A percentile compares a stretch with the other conserved stretches of the same genome.
These are phyloP conservation scores for Junco hyemalis DNA, from an alignment of 2,113 vertebrate genomes.

Conservation along the genomic window DNA sequence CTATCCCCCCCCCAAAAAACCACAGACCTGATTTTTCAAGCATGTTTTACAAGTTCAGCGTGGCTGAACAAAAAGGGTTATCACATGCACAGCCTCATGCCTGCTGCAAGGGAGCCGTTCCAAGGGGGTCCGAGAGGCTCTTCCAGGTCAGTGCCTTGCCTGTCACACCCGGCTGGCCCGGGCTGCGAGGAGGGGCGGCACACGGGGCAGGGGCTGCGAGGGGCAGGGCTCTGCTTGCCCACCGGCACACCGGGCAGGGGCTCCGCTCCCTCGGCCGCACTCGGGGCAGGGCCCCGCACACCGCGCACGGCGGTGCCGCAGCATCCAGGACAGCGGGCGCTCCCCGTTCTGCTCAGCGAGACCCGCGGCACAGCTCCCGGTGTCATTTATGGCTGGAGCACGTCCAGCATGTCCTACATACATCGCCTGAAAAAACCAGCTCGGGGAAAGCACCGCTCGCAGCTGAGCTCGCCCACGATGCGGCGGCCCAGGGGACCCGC, in stretches of 20 bases:
- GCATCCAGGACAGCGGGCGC: neutral
- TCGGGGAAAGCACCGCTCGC: neutral
- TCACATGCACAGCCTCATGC: constrained; percentile 33
- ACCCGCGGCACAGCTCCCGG: neutral
- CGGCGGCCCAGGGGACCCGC: neutral
- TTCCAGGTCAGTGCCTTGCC: neutral
- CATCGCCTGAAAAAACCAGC: neutral
- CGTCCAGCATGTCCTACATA: neutral
- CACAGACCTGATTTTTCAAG: constrained; percentile 33
- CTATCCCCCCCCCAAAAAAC: neutral
- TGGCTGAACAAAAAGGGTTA: constrained; percentile 18
- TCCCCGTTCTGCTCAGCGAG: neutral
- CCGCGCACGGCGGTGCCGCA: no score
- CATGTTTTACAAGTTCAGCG: neutral
- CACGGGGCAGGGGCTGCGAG: no score
- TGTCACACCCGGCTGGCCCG: neutral
- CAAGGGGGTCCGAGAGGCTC: neutral
- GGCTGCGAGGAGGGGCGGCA: neutral
- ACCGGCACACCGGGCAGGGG: neutral
- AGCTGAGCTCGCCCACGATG: neutral
- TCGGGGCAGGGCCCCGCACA: neutral
- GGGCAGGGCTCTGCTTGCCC: no score
- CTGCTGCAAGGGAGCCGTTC: neutral
- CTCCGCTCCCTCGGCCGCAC: neutral
- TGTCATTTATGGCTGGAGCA: neutral